Evolutionary conservation across 2,888 invertebrate species (phyloP), one percentile per base, ranked within the genome.

Genomic region (Magallana nippona): DNA sequence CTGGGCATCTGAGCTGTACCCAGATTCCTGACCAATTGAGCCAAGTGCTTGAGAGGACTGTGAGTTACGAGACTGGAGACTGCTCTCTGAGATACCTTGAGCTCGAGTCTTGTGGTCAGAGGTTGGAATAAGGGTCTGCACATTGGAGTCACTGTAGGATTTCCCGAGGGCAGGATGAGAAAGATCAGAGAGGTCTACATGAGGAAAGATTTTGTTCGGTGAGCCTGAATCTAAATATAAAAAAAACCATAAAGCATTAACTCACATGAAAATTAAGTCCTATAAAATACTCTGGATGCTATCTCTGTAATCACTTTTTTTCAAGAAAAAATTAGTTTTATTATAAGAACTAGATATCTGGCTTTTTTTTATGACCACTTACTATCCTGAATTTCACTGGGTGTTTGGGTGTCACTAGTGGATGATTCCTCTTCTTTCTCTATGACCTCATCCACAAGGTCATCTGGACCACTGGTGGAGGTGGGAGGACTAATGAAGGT

Each of bases 131-230:
- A 71, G 22, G 56, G 81, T 63, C 19, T 87, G 85, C 10, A 90
- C 89, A n/a, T 84, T 88, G 10, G 90, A 90, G 81, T 90, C 90
- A 85, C 90, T 90, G 79, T 87, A 88, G 3, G 90, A 90, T 71
- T 90, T 88, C 8, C 71, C 71, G 0, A 71, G 71, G 10, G 71
- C 32, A 15, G 22, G 71, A 15, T 71, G 71, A 22, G 84, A 62
- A 13, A 78, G 57, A 78, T 71, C 58, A 17, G 60, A 19, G 55
- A 63, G 27, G 17, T 62, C 63, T 32, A 82, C 58, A 84, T 58
- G 79, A 82, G 78, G 82, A n/a, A 86, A 82, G 27, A 57, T 79
- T 17, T 85, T 56, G 44, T 78, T 57, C 13, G 56, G 22, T 44
- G 78, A 78, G 56, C 22, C 55, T 55, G 13, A 86, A 87, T 56